Base-by-base conservation (phyloP, 1,140 invertebrate species). In the Anagrus nilaparvatae region DNA sequence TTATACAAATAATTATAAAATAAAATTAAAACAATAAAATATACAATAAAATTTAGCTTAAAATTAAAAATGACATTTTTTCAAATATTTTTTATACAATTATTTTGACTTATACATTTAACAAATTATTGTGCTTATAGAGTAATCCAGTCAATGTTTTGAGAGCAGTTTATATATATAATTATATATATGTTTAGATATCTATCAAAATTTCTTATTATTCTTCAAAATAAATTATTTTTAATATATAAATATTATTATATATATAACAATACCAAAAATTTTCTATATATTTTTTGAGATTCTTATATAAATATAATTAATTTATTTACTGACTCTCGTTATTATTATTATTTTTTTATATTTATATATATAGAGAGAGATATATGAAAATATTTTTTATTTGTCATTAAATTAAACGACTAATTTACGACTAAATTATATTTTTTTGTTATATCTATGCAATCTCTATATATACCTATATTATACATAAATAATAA, bases 261-360 rank as follows among this genome's bases (percentile, higher is more conserved):
- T 39, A 46, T 18, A 9, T 20, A 25, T 34, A 46, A 46, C 34
- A 24, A 18, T 9, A 24, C 13, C 13, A 28, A 14, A 25, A n/a
- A n/a, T n/a, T n/a, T n/a, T n/a, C 43, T 43, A 43, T 47, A 34
- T 43, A 28, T 43, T 36, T 43, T 20, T 43, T 47, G 45, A 47
- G 45, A 47, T 47, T 47, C 45, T 43, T 47, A 30, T 19, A 39
- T 33, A 38, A 35, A n/a, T n/a, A 23, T 17, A 34, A 14, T 39
- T 6, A 21, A 23, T 36, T 29, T 16, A 7, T 35, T 34, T 47
- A 47, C 35, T 43, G 39, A n/a, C 29, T 43, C 38, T 29, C 18
- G 17, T 31, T 43, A 43, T 24, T 5, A 31, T 42, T 37, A 38
- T 42, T 36, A 32, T 32, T 43, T 27, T 30, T 4, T 21, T 34